These are phyloP conservation scores for Diadema setosum DNA, from an alignment of 35 echinoderm and acorn worm species.

Conservation along the genomic window DNA sequence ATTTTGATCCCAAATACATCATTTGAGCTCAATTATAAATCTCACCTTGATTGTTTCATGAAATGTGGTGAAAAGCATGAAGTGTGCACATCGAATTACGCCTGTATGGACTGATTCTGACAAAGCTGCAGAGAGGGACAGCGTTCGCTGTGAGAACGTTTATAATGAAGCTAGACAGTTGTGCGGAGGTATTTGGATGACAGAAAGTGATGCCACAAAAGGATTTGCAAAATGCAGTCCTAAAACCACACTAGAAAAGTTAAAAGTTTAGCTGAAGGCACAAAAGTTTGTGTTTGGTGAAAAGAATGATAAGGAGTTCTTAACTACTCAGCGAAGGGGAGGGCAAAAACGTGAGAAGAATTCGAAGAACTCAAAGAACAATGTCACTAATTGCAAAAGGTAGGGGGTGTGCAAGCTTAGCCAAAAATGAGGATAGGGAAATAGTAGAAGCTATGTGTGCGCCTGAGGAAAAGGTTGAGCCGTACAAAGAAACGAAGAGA, in stretches of 20 bases:
- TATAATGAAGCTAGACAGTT: not conserved
- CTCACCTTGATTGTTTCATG: too few species aligned
- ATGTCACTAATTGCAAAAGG: not conserved
- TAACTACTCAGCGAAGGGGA: not conserved
- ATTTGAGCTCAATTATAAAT: too few species aligned
- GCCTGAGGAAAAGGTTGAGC: not conserved
- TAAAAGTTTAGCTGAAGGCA: not conserved
- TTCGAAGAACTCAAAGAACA: not conserved
- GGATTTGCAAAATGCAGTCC: not conserved
- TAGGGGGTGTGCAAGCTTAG: not conserved
- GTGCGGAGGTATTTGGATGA: not conserved
- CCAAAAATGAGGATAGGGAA: not conserved
- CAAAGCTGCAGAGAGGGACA: not conserved
- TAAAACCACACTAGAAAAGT: not conserved
- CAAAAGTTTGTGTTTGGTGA: not conserved
- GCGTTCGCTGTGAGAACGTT: not conserved
- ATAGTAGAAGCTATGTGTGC: not conserved
- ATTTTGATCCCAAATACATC: too few species aligned
- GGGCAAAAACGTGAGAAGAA: not conserved
- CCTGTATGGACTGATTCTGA: too few species aligned
- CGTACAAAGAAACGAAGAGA: not conserved
- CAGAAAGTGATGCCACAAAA: not conserved
- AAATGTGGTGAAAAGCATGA: too few species aligned
- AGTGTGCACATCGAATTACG: too few species aligned
- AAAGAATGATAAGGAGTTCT: not conserved